Evolutionary conservation across 2,113 vertebrate species (phyloP).

Genomic region (Pseudorhombus dupliciocellatus): DNA sequence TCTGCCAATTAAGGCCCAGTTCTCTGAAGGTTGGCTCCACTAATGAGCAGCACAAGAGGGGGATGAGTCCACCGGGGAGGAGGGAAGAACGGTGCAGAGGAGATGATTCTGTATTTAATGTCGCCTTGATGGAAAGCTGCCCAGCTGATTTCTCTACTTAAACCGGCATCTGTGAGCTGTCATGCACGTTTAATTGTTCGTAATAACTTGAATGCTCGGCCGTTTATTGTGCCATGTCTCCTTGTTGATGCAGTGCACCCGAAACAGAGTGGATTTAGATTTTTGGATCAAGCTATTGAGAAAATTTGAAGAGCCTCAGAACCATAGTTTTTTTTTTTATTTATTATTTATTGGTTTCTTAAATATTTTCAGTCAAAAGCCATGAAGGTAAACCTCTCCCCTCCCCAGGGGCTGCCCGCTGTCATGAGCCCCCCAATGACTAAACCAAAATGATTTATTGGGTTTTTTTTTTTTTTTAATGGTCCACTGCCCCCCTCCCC

Average conservation of each 20-base stretch:
- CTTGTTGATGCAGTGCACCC: constrained; percentile 39
- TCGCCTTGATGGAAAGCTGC: constrained; percentile 42
- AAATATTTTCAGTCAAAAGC: neutral
- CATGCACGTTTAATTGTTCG: constrained; percentile 38
- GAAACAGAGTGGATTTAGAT: constrained; percentile 3
- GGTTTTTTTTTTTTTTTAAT: neutral
- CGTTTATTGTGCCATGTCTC: constrained; percentile 48
- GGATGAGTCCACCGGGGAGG: neutral
- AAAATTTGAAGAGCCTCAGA: neutral
- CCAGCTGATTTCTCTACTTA: constrained; percentile 46
- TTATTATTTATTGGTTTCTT: neutral
- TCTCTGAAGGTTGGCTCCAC: constrained; percentile 51
- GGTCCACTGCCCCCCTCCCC: neutral
- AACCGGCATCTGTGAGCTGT: constrained; percentile 43
- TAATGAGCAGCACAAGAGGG: constrained; percentile 44
- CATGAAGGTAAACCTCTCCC: neutral
- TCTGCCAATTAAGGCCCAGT: constrained; percentile 68
- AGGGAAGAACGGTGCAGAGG: constrained; percentile 5
- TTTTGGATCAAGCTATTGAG: neutral
- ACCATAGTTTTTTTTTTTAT: neutral
- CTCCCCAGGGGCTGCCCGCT: neutral
- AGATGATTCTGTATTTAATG: constrained; percentile 36
- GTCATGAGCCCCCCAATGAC: neutral
- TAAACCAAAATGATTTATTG: neutral
- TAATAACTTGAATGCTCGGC: constrained; percentile 36